These are phyloP conservation scores for Beris chalybata DNA, from an alignment of 2,888 invertebrate genomes.

Conservation along the genomic window DNA sequence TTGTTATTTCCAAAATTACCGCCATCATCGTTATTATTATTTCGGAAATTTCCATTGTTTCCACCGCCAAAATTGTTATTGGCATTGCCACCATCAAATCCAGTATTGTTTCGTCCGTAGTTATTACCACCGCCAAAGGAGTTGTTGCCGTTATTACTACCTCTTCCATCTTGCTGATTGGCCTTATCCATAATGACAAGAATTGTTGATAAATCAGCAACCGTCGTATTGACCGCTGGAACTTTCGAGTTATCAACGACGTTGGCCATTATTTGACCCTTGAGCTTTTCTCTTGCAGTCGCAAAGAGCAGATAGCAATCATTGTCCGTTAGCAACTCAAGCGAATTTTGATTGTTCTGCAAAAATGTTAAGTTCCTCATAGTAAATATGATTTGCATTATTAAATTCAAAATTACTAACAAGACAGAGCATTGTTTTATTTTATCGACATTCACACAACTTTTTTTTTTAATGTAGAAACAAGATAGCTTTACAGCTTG, in stretches of 20 bases:
- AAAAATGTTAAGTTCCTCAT: constrained; percentile 20
- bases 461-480: background rate
- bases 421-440: constrained; percentile 10
- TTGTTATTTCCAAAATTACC: constrained; percentile 15
- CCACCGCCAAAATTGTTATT: background rate
- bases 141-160: constrained; percentile 8
- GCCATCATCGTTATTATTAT: constrained; percentile 1
- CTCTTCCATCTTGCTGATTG: background rate
- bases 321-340: constrained; percentile 36
- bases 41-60: constrained; percentile 15
- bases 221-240: constrained; percentile 32
- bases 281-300: constrained; percentile 37
- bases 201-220: constrained; percentile 31
- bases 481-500: background rate
- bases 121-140: constrained; percentile 12
- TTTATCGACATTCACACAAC: constrained; percentile 7
- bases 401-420: constrained; percentile 9
- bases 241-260: constrained; percentile 31
- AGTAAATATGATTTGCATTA: no score
- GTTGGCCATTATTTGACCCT: constrained; percentile 32
- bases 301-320: constrained; percentile 37
- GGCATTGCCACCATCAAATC: background rate
- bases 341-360: constrained; percentile 36
- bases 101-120: constrained; percentile 8
- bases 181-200: constrained; percentile 16